phyloP scores from a whole-genome alignment of 2,888 invertebrate species.

The Timandra comae region DNA sequence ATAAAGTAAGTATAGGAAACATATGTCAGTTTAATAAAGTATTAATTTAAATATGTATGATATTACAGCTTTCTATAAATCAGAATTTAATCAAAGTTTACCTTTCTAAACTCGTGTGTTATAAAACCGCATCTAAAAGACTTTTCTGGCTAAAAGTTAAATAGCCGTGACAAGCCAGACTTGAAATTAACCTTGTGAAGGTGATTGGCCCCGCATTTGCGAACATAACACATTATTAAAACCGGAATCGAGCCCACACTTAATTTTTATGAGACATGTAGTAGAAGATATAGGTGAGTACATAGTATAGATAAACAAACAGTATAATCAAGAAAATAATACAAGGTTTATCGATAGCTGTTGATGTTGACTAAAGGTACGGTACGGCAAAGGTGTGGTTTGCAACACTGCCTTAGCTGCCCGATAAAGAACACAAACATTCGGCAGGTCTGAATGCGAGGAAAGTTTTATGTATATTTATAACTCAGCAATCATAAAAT shows the following conservation, averaged over 20 bases:
- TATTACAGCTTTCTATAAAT: too few species aligned
- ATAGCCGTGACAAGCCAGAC: slow-evolving; percentile 19
- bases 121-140: too few species aligned
- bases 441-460: too few species aligned
- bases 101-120: too few species aligned
- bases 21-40: too few species aligned
- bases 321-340: neutral
- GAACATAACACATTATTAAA: slow-evolving; percentile 14
- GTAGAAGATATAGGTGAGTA: neutral
- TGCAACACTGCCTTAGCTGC: slow-evolving; percentile 28
- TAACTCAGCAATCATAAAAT: too few species aligned
- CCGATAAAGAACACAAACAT: slow-evolving; percentile 40
- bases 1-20: too few species aligned
- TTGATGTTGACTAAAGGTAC: slow-evolving; percentile 20
- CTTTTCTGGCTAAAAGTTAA: slow-evolving; percentile 26
- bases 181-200: slow-evolving; percentile 40
- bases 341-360: slow-evolving; percentile 4
- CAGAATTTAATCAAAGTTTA: too few species aligned
- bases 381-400: slow-evolving; percentile 29
- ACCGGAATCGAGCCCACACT: slow-evolving; percentile 17
- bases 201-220: slow-evolving; percentile 38
- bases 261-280: slow-evolving; percentile 8
- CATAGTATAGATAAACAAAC: neutral
- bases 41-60: too few species aligned
- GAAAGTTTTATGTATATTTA: too few species aligned